Percentiles rank a stretch among this genome's conserved stretches.
Evolutionary conservation across 1,140 invertebrate genomes (phyloP).

Genomic region (Bombus pyrosoma): DNA sequence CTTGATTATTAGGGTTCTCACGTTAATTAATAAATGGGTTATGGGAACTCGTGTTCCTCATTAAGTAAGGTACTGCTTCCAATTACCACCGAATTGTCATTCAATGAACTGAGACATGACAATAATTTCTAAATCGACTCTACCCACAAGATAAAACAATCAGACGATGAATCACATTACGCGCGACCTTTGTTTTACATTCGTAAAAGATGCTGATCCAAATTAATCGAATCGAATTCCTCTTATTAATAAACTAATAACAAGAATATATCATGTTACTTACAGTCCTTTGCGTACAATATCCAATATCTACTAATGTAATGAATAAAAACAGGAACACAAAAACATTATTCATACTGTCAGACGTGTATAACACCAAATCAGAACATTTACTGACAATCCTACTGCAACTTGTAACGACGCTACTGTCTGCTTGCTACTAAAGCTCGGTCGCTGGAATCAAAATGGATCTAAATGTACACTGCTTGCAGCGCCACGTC

Average conservation of each 20-base stretch:
- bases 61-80: constrained; percentile 43
- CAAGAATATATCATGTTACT: constrained; percentile 20
- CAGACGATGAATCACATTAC: constrained; percentile 56
- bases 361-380: constrained; percentile 18
- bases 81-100: constrained; percentile 40
- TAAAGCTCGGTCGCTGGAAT: constrained; percentile 38
- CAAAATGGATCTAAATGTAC: constrained; percentile 20
- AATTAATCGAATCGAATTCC: background rate
- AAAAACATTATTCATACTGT: constrained; percentile 54
- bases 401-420: constrained; percentile 30
- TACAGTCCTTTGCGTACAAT: constrained; percentile 47
- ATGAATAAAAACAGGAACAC: constrained; percentile 47
- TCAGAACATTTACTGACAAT: constrained; percentile 26
- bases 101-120: background rate
- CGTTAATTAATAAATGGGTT: constrained; percentile 53
- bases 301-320: constrained; percentile 23
- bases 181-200: constrained; percentile 26
- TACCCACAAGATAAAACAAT: constrained; percentile 46
- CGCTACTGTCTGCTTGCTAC: constrained; percentile 35
- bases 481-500: constrained; percentile 19
- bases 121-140: constrained; percentile 24
- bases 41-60: constrained; percentile 46
- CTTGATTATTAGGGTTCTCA: constrained; percentile 38
- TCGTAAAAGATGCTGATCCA: constrained; percentile 9
- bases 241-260: background rate